Base-by-base conservation (phyloP, 2,113 vertebrate genomes). In the Calonectris borealis region DNA sequence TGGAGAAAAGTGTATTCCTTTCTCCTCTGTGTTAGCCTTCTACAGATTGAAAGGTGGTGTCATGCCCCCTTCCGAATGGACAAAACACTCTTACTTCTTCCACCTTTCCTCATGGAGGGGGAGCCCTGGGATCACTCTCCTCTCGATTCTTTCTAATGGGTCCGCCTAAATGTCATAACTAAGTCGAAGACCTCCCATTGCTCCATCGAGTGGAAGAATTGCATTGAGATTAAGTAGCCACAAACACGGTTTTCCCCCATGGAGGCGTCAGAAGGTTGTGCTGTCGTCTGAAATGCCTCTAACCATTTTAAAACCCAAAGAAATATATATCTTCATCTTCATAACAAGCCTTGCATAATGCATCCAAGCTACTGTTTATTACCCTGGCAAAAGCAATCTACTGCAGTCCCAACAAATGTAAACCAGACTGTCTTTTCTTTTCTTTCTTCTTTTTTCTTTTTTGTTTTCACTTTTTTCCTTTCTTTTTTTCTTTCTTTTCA, bases 341-440 rank as follows among this genome's bases (percentile, higher is more conserved):
- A 2, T 76, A 95, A 84, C 73, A 86, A 93, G 86, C 83, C 66
- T 93, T 82, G 83, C 88, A 89, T 66, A 86, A 89, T 91, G 57
- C 66, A 84, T 72, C 73, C 46, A 36, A 94, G 83, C 94, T 89
- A 60, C 77, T 82, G 57, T 87, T 96, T 94, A 88, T 94, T 76
- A 79, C 31, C 60, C 83, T 54, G 57, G 94, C 95, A 91, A 84
- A 52, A 92, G 36, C 40, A 58, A 69, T 73, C 70, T 62, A n/a
- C 83, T 83, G 73, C 93, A 94, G 86, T 85, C 78, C 60, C 69
- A 80, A 72, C 81, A 93, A 93, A 94, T 73, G 84, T 44, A 72
- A 91, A 91, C 29, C 73, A 92, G 83, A 85, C 26, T 3, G 5
- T 9, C 8, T 75, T 61, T 42, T 26, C 26, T 69, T 38, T 44